Percentiles rank a stretch among this genome's conserved stretches.
Conservation (phyloP, 2,113 vertebrate genomes). For the Platichthys flesus region DNA sequence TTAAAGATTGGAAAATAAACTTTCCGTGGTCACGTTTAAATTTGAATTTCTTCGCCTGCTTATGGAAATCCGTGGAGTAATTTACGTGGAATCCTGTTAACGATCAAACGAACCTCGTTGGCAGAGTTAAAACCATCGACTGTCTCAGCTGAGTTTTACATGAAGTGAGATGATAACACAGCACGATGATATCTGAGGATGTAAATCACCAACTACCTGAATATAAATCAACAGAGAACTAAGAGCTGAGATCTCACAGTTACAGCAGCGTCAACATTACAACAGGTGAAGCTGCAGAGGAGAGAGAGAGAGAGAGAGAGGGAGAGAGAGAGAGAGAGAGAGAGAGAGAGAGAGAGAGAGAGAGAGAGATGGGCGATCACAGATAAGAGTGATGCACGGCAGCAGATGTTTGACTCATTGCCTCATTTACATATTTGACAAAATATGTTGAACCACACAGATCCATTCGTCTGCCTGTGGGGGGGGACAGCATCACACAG, state of each 20-base stretch:
- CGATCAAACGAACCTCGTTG: too few species aligned
- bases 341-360: conserved; percentile 8
- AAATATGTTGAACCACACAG: conserved; percentile 23
- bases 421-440: conserved; percentile 52
- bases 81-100: too few species aligned
- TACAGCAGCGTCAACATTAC: background rate
- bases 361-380: conserved; percentile 27
- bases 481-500: conserved; percentile 4
- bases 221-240: background rate
- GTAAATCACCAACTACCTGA: background rate
- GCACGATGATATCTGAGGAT: background rate
- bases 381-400: conserved; percentile 22
- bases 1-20: too few species aligned
- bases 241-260: background rate
- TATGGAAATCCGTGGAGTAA: too few species aligned
- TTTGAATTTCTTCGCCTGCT: too few species aligned
- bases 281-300: background rate
- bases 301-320: too few species aligned
- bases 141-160: too few species aligned
- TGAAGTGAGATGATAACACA: too few species aligned
- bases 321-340: too few species aligned
- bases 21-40: too few species aligned
- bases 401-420: conserved; percentile 53
- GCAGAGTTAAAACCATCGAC: too few species aligned
- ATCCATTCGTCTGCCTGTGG: conserved; percentile 8